Conservation (phyloP, 2,113 vertebrate genomes). For the Isurus oxyrinchus region DNA sequence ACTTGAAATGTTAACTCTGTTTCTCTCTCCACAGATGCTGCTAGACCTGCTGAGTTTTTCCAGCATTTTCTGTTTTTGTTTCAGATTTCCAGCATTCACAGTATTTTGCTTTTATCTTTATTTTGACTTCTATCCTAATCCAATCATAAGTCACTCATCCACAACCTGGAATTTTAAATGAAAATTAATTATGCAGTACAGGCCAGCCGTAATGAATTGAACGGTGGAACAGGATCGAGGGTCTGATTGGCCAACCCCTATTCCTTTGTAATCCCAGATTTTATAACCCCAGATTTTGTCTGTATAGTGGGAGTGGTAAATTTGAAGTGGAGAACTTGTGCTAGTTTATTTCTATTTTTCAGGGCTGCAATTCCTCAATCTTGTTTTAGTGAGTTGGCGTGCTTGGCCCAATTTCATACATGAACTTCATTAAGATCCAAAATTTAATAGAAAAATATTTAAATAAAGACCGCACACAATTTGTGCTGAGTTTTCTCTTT, state of each 20-base stretch:
- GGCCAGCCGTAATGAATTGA: not conserved
- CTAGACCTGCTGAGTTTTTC: no score
- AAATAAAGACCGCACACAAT: not conserved
- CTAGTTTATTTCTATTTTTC: not conserved
- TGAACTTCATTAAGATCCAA: not conserved
- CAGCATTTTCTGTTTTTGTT: no score
- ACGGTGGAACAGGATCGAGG: not conserved
- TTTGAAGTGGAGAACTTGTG: not conserved
- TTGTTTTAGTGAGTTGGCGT: not conserved
- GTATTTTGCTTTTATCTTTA: no score
- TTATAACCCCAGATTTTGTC: not conserved
- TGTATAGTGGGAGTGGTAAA: not conserved
- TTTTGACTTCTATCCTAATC: no score
- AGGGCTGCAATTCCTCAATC: not conserved
- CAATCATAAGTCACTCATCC: no score
- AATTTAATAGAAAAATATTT: not conserved
- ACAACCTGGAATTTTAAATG: no score
- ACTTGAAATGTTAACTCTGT: no score
- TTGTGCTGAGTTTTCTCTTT: not conserved
- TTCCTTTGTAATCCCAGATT: not conserved
- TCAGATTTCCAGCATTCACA: no score
- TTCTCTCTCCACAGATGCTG: no score
- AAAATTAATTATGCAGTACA: not conserved
- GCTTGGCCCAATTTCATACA: not conserved
- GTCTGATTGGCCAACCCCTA: no score